Percentiles rank a stretch among this genome's conserved stretches.
phyloP scores from a whole-genome alignment of 2,797 vertebrate genomes.

The Synanceia verrucosa region DNA sequence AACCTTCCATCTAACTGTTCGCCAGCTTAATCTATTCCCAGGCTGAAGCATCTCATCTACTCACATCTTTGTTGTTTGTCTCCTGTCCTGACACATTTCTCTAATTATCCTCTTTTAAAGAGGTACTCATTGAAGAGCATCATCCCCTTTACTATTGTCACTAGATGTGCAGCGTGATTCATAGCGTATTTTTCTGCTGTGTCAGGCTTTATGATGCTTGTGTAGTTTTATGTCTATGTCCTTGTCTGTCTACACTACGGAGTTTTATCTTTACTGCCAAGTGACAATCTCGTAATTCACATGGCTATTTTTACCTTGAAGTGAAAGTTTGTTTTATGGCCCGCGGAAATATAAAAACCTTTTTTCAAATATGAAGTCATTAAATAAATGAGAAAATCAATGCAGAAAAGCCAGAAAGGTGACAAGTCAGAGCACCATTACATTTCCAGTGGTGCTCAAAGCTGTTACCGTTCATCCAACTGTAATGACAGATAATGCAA shows the following conservation, averaged over 20 bases:
- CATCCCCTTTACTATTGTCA: slow-evolving; percentile 26
- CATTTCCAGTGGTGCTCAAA: neutral
- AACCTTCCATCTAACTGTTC: slow-evolving; percentile 43
- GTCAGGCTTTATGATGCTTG: slow-evolving; percentile 25
- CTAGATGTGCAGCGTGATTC: slow-evolving; percentile 30
- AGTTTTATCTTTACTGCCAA: slow-evolving; percentile 26
- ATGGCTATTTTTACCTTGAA: neutral
- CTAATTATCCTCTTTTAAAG: slow-evolving; percentile 39
- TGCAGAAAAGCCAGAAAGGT: neutral
- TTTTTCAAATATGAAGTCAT: slow-evolving; percentile 8
- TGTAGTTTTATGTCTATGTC: slow-evolving; percentile 35
- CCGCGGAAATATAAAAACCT: neutral
- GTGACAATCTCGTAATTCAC: slow-evolving; percentile 15
- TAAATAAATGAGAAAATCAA: slow-evolving; percentile 8
- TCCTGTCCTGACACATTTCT: slow-evolving; percentile 35
- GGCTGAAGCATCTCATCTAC: slow-evolving; percentile 47
- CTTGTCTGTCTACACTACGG: slow-evolving; percentile 33
- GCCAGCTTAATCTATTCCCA: slow-evolving; percentile 35
- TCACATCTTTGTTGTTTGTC: slow-evolving; percentile 45
- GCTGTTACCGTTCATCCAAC: neutral
- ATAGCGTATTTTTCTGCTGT: slow-evolving; percentile 32
- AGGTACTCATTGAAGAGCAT: slow-evolving; percentile 13
- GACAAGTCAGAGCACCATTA: slow-evolving; percentile 1
- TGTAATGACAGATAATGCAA: neutral
- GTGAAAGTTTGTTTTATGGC: neutral